Evolutionary conservation across 2,113 vertebrate species (phyloP).

Genomic region (Atherinomorus stipes): DNA sequence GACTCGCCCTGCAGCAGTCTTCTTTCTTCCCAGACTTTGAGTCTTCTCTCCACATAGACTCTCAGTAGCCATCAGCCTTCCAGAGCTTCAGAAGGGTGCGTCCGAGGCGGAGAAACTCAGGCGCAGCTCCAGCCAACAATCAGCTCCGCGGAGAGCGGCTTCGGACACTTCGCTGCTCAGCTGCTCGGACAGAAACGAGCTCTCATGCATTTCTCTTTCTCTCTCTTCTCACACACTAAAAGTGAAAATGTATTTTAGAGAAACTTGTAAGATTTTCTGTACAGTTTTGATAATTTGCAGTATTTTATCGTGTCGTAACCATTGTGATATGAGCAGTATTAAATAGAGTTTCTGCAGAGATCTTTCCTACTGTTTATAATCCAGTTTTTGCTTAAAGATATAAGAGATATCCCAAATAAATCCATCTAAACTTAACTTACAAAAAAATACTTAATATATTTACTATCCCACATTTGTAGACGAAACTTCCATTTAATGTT

Average conservation of each 20-base stretch:
- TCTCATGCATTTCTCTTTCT: conserved; percentile 34
- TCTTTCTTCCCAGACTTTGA: conserved; percentile 63
- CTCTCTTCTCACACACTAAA: conserved; percentile 86
- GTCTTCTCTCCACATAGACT: conserved; percentile 62
- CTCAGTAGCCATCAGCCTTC: conserved; percentile 70
- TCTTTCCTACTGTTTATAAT: conserved; percentile 98
- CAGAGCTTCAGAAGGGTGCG: conserved; percentile 39
- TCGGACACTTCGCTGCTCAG: conserved; percentile 21
- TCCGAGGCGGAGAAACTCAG: conserved; percentile 26
- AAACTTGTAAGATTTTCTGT: conserved; percentile 96
- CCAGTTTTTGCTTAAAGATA: conserved; percentile 88
- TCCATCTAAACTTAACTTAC: conserved; percentile 76
- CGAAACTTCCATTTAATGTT: conserved; percentile 82
- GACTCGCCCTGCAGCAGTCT: conserved; percentile 49
- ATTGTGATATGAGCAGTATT: conserved; percentile 94
- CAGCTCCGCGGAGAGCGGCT: conserved; percentile 28
- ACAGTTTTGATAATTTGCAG: conserved; percentile 98
- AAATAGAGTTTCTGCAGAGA: conserved; percentile 91
- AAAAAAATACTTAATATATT: conserved; percentile 83
- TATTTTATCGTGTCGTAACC: conserved; percentile 96
- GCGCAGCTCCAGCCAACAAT: conserved; percentile 49
- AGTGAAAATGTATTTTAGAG: conserved; percentile 97
- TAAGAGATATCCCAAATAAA: conserved; percentile 83
- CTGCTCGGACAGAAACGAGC: conserved; percentile 42
- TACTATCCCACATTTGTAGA: conserved; percentile 86